phyloP scores from a whole-genome alignment of 2,113 vertebrate species.

The Mustelus asterias region DNA sequence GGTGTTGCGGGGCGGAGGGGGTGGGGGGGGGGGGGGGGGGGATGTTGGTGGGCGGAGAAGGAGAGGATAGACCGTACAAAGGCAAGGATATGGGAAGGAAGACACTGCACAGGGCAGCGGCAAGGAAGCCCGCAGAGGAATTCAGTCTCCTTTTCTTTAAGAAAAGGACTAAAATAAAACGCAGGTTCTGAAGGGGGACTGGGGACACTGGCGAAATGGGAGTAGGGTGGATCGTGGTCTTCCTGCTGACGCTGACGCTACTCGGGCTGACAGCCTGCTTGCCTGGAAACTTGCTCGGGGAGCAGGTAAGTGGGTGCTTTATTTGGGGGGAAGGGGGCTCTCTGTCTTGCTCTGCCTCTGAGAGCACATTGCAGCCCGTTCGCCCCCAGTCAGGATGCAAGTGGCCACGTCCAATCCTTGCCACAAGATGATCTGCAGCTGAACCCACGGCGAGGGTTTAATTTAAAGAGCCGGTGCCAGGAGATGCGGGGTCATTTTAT shows the following conservation, averaged over 20 bases:
- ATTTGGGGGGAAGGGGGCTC: too few relatives aligned
- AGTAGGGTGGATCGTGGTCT: background rate
- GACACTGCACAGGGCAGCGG: background rate
- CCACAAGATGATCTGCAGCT: background rate
- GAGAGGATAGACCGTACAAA: background rate
- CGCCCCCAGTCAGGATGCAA: background rate
- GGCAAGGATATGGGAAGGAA: slow-evolving; percentile 29
- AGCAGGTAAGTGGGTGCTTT: background rate
- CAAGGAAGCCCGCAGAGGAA: background rate
- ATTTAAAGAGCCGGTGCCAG: background rate
- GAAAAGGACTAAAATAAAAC: background rate
- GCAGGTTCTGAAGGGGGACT: background rate
- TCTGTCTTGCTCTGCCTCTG: background rate
- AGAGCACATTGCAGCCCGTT: too few relatives aligned
- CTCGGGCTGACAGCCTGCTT: background rate
- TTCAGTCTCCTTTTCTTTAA: background rate
- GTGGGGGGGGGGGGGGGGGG: background rate
- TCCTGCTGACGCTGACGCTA: background rate
- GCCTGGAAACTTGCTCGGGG: background rate
- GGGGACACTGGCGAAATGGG: background rate
- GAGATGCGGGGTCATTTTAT: background rate
- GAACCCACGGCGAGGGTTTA: background rate
- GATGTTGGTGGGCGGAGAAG: background rate
- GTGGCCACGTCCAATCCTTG: background rate
- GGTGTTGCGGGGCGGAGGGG: background rate